Conservation (phyloP, 2,797 vertebrate genomes). For the Borostomias antarcticus region DNA sequence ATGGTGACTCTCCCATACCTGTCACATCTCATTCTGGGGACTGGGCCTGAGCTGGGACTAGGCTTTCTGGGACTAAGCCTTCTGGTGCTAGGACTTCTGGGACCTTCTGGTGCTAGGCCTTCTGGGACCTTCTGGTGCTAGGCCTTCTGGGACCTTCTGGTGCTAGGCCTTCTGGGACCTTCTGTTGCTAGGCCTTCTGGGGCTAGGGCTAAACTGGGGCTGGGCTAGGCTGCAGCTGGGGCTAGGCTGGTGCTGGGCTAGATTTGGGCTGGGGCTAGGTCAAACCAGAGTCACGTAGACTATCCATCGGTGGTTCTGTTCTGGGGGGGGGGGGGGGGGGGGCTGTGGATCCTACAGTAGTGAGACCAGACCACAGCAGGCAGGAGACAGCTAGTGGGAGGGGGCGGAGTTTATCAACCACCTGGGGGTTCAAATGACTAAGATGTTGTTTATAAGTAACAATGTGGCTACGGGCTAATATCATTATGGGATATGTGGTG, state of each 20-base stretch:
- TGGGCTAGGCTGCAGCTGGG: not conserved
- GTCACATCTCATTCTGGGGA: conserved; percentile 55
- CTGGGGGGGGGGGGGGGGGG: not conserved
- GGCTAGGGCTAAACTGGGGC: conserved; percentile 1
- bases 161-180: no score
- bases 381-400: conserved; percentile 42
- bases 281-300: not conserved
- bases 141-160: no score
- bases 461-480: conserved; percentile 24
- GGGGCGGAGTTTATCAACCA: conserved; percentile 30
- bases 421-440: conserved; percentile 7
- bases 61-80: no score
- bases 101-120: no score
- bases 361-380: conserved; percentile 36
- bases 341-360: not conserved
- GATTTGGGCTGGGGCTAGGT: conserved; percentile 3
- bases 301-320: not conserved
- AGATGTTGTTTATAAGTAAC: conserved; percentile 21
- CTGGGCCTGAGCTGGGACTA: not conserved
- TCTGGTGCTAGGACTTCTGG: no score
- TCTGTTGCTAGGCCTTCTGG: no score
- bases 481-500: conserved; percentile 41
- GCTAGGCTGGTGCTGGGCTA: not conserved
- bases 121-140: no score
- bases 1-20: conserved; percentile 71